These are phyloP conservation scores for Eueides isabella DNA, from an alignment of 1,140 invertebrate genomes.

Conservation along the genomic window DNA sequence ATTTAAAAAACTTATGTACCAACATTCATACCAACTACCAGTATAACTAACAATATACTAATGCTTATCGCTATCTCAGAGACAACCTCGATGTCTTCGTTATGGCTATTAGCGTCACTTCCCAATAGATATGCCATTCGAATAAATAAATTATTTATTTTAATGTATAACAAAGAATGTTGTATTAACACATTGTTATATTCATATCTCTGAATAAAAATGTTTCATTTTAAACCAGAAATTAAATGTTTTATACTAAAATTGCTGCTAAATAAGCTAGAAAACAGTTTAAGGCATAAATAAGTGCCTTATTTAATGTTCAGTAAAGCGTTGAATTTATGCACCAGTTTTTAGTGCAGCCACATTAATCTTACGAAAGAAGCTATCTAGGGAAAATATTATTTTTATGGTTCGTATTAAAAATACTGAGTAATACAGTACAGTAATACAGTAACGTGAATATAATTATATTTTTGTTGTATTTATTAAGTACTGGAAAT, in stretches of 20 bases:
- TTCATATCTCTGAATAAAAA: too few relatives aligned
- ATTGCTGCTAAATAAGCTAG: neutral
- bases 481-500: too few relatives aligned
- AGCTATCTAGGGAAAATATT: neutral
- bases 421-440: neutral
- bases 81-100: neutral
- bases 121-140: neutral
- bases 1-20: too few relatives aligned
- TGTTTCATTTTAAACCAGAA: neutral
- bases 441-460: too few relatives aligned
- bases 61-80: neutral
- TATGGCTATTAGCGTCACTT: neutral
- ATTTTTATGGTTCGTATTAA: neutral
- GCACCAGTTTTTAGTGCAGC: conserved; percentile 5
- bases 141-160: neutral
- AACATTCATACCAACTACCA: too few relatives aligned
- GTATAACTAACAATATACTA: too few relatives aligned
- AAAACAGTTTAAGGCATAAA: conserved; percentile 1
- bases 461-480: too few relatives aligned
- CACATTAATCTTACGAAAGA: conserved; percentile 3
- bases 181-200: too few relatives aligned
- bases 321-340: conserved; percentile 9
- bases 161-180: too few relatives aligned
- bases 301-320: conserved; percentile 9
- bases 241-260: neutral